A percentile compares a stretch with the other conserved stretches of the same genome.
phyloP scores from a whole-genome alignment of 2,888 invertebrate species.

The Acanthopleura granulata region DNA sequence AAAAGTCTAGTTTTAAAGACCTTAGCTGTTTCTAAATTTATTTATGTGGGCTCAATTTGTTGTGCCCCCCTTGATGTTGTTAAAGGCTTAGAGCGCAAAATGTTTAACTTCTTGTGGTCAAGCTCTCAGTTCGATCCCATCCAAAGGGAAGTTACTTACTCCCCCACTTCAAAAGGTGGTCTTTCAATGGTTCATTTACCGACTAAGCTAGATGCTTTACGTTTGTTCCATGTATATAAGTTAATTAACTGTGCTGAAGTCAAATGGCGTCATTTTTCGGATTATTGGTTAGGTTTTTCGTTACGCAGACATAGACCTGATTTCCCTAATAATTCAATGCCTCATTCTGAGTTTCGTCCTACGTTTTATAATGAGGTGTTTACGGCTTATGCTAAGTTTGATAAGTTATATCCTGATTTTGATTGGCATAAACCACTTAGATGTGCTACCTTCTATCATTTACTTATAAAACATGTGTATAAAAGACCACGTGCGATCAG shows the following conservation, averaged over 20 bases:
- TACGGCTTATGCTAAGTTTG: not conserved
- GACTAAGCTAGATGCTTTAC: constrained; percentile 15
- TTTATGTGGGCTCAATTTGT: constrained; percentile 12
- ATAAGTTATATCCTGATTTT: not conserved
- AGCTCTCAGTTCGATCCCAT: constrained; percentile 18
- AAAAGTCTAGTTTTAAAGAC: constrained; percentile 15
- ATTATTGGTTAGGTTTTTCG: constrained; percentile 31
- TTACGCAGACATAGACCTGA: constrained; percentile 15
- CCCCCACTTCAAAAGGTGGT: constrained; percentile 1
- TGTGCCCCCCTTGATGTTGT: not conserved
- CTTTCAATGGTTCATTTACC: constrained; percentile 19
- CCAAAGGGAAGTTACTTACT: constrained; percentile 5
- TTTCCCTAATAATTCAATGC: constrained; percentile 21
- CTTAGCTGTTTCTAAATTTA: constrained; percentile 17
- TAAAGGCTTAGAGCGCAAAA: not conserved
- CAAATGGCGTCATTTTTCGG: constrained; percentile 29
- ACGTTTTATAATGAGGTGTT: constrained; percentile 18
- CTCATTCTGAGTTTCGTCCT: constrained; percentile 28
- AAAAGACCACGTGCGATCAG: not conserved
- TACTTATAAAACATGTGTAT: not conserved
- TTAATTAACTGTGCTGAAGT: constrained; percentile 20
- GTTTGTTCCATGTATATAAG: constrained; percentile 22
- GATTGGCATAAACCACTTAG: not conserved
- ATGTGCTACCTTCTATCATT: not conserved
- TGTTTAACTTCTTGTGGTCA: constrained; percentile 9